Evolutionary conservation across 2,797 vertebrate genomes (phyloP), one percentile per base, ranked within the genome.

Genomic region (Falco columbarius): DNA sequence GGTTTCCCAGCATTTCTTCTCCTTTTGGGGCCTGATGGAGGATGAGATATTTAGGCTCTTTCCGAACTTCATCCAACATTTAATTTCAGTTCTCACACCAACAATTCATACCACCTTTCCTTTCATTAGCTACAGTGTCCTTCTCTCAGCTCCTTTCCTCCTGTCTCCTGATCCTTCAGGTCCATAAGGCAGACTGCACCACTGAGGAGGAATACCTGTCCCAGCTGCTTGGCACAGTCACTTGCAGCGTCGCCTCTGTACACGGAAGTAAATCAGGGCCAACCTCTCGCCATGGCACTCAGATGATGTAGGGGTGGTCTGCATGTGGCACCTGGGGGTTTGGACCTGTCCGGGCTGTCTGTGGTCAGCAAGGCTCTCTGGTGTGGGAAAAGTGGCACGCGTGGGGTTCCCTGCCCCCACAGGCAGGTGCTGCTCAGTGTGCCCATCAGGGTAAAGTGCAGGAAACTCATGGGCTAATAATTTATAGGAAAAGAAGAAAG

Each of bases 231-330:
- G 38, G 47, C 40, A 47, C 23, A 63, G 52, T 15, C 12, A 14
- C 17, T 27, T 59, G n/a, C 44, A 73, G 27, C 19, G 36, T 59
- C 36, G 13, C 23, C 10, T 74, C 62, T 44, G 27, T 20, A 54
- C 14, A 15, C 15, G 21, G 21, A 56, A 56, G 34, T 12, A 24
- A 86, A 59, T 10, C 27, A 68, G 55, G 38, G 7, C 14, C 40
- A 76, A 2, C 12, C 14, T 66, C 23, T 55, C 5, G 16, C 2
- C 0, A 0, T 15, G 22, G 2, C 3, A 8, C 19, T 47, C 24
- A 20, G 29, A 10, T 30, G 30, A 7, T 2, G 2, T 6, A 38
- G 29, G 12, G 30, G 7, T n/a, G 23, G 9, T 24, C 59, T 23
- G 14, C 12, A 7, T 17, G 30, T 62, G 65, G 24, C 42, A 73